These are phyloP conservation scores for Anableps anableps DNA, from an alignment of 2,797 vertebrate genomes.

Conservation along the genomic window DNA sequence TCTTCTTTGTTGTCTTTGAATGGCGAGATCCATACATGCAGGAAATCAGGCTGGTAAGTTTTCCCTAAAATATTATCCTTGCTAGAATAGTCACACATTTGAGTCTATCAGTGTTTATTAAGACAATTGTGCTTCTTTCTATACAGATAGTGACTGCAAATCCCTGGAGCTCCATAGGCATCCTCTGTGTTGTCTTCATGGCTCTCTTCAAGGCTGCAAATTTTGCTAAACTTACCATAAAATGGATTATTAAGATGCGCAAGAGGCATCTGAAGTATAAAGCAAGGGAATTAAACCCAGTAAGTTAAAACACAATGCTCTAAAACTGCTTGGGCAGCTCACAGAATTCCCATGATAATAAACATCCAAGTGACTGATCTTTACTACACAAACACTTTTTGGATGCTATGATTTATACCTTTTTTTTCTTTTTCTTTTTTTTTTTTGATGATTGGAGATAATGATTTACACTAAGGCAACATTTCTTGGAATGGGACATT, in stretches of 20 bases:
- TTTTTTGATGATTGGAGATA: neutral
- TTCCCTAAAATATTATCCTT: neutral
- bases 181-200: constrained; percentile 96
- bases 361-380: neutral
- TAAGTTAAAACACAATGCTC: constrained; percentile 76
- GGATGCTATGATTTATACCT: neutral
- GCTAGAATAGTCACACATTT: neutral
- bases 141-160: constrained; percentile 95
- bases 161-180: constrained; percentile 92
- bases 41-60: constrained; percentile 91
- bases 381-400: constrained; percentile 2
- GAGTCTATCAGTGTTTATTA: neutral
- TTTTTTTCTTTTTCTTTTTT: neutral
- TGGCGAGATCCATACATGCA: constrained; percentile 97
- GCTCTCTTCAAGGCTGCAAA: constrained; percentile 96
- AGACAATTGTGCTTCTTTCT: neutral
- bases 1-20: constrained; percentile 96
- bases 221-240: constrained; percentile 92
- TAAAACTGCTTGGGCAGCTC: neutral
- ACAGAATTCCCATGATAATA: neutral
- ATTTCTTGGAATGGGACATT: neutral
- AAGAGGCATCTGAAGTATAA: constrained; percentile 88
- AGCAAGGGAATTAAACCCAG: constrained; percentile 83
- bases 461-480: neutral
- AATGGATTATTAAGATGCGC: constrained; percentile 95